Percentiles rank a stretch among this genome's conserved stretches.
These are phyloP conservation scores for Oxystoma pomonae DNA, from an alignment of 2,888 invertebrate species.

Conservation along the genomic window DNA sequence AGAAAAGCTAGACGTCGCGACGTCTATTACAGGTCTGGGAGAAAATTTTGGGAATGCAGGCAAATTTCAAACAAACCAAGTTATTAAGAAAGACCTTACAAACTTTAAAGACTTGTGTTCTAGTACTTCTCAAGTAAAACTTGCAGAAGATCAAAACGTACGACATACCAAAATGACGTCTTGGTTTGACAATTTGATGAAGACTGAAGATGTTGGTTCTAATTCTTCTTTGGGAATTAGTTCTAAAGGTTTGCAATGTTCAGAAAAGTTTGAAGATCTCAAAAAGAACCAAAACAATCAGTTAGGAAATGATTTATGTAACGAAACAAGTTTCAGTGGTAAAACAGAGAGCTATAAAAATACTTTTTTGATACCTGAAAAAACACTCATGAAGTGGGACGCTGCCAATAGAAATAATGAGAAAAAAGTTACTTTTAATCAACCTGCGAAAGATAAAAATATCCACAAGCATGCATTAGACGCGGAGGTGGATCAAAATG, in stretches of 20 bases:
- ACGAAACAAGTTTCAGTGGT: neutral
- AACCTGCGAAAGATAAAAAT: neutral
- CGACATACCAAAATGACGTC: neutral
- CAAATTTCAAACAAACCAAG: too few species aligned
- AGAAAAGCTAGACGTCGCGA: too few species aligned
- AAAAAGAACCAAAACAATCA: too few species aligned
- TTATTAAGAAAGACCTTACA: too few species aligned
- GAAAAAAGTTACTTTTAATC: neutral
- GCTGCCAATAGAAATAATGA: neutral
- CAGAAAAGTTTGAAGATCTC: too few species aligned
- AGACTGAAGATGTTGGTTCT: neutral
- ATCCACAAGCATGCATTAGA: too few species aligned
- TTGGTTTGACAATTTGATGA: neutral
- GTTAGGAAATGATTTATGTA: neutral
- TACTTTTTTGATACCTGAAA: neutral
- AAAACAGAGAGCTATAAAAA: neutral
- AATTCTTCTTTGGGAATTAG: neutral
- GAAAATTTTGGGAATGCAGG: too few species aligned
- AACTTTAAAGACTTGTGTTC: neutral
- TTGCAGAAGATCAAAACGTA: neutral
- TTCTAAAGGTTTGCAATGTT: neutral
- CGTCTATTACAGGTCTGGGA: too few species aligned
- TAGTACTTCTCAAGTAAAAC: neutral
- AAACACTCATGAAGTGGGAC: neutral
- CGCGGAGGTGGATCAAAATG: slow-evolving; percentile 1